Base-by-base conservation (phyloP, 2,113 vertebrate genomes). In the Menura novaehollandiae region DNA sequence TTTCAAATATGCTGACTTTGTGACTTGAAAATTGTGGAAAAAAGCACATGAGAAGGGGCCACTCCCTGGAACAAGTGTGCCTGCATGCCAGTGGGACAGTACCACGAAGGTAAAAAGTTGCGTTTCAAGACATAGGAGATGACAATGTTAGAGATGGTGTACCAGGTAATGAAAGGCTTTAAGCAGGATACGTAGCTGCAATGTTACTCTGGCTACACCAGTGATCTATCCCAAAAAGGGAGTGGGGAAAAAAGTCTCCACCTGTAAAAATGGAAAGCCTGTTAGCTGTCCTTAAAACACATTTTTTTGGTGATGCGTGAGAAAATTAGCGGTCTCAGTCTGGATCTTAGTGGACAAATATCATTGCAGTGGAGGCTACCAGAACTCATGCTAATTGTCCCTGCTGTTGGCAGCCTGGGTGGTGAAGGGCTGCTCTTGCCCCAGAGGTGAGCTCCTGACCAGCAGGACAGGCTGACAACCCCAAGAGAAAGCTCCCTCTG, bases 61-160 rank as follows among this genome's bases (percentile, higher is more conserved):
- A 41, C 10, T 75, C 11, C 16, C 18, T 67, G 46, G 55, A 53
- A 44, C 47, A 49, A n/a, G 26, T 1, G 2, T 1, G 1, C 33
- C 52, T 55, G 35, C 0, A 0, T 73, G 62, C 37, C 37, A 41
- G 59, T 0, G 0, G 51, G 59, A 44, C 2, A 4, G 20, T 52
- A 33, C 44, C n/a, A 7, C 1, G 2, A 27, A 66, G 44, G 12
- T 20, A 33, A 53, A 14, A 71, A 56, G 20, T 49, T 47, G 23
- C 74, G 20, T 47, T 93, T 87, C 37, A 15, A 27, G 77, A 33
- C 35, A 7, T 6, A 41, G 41, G 32, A 87, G 26, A 46, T 77
- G 51, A 51, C 30, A 32, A 1, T 52, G 47, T 52, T 76, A 74
- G 67, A 86, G 72, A 8, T 64, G 32, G 27, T 33, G 19, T 81